phyloP scores from a whole-genome alignment of 2,888 invertebrate species.

The Thysanoteuthis rhombus region DNA sequence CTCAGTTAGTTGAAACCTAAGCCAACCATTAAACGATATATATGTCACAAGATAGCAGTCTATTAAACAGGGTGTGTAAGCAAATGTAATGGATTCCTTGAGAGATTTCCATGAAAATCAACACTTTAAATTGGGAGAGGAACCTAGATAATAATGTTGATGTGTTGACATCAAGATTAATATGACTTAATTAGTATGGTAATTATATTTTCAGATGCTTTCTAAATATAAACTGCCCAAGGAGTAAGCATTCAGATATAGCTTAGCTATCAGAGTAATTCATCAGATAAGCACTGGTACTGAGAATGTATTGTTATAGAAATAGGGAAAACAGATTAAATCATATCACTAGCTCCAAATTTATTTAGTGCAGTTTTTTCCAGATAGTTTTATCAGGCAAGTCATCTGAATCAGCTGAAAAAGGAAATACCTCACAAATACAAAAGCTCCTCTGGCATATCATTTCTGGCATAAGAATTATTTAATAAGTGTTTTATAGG shows the following conservation, averaged over 20 bases:
- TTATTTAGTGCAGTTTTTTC: background rate
- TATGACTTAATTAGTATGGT: background rate
- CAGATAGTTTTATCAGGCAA: background rate
- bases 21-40: background rate
- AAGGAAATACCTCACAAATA: background rate
- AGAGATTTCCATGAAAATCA: background rate
- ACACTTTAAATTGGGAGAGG: background rate
- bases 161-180: background rate
- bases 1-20: background rate
- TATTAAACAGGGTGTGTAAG: slow-evolving; percentile 12
- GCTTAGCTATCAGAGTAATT: background rate
- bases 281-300: background rate
- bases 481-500: background rate
- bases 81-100: background rate
- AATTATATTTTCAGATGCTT: background rate
- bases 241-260: background rate
- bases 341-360: background rate
- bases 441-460: background rate
- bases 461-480: background rate
- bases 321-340: background rate
- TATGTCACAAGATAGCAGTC: slow-evolving; percentile 12
- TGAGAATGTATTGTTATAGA: background rate
- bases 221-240: background rate
- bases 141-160: background rate
- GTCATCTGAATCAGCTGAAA: slow-evolving; percentile 12